phyloP scores from a whole-genome alignment of 2,888 invertebrate genomes.

The Synergus itoensis region DNA sequence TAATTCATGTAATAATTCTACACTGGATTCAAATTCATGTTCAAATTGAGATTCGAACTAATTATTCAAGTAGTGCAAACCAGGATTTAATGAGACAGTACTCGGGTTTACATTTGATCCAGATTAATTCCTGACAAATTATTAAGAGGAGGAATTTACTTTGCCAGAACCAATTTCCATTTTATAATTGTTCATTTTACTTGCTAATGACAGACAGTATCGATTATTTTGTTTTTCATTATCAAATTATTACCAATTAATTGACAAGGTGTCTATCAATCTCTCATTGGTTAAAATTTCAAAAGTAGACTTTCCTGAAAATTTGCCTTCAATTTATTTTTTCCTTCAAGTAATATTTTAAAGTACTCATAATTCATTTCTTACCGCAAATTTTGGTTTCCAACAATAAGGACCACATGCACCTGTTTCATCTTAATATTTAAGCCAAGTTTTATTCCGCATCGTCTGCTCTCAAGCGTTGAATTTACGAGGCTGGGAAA shows the following conservation, averaged over 20 bases:
- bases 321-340: background rate
- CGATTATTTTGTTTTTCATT: background rate
- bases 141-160: background rate
- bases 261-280: no score
- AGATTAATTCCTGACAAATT: background rate
- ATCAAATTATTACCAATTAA: no score
- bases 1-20: slow-evolving; percentile 24
- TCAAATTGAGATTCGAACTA: background rate
- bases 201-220: background rate
- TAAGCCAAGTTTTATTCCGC: slow-evolving; percentile 25
- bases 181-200: background rate
- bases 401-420: slow-evolving; percentile 5
- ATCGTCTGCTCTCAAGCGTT: slow-evolving; percentile 21
- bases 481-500: slow-evolving; percentile 15
- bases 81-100: slow-evolving; percentile 14
- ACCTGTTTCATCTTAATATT: slow-evolving; percentile 28
- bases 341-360: background rate
- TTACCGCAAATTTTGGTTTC: slow-evolving; percentile 11
- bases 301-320: background rate
- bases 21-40: slow-evolving; percentile 21
- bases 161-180: background rate
- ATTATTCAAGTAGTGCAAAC: background rate
- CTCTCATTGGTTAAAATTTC: no score
- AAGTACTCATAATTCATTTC: slow-evolving; percentile 8
- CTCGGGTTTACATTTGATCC: background rate